Conservation (phyloP, 2,113 vertebrate species). For the Bambusicola thoracicus region DNA sequence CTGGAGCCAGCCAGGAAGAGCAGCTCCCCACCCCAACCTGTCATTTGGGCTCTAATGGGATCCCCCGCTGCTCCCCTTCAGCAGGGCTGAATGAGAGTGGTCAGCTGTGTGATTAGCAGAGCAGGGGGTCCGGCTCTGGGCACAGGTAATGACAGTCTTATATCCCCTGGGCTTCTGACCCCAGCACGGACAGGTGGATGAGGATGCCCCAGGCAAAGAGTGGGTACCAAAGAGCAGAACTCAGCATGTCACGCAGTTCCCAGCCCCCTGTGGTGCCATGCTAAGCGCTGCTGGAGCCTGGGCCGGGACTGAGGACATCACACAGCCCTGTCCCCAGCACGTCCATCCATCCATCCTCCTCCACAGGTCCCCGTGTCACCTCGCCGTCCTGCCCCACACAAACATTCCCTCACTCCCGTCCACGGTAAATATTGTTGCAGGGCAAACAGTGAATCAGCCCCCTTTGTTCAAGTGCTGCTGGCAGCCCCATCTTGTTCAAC, state of each 20-base stretch:
- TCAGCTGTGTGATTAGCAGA: constrained; percentile 2
- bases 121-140: constrained; percentile 39
- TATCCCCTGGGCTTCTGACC: neutral
- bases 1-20: neutral
- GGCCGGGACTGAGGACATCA: neutral
- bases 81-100: constrained; percentile 11
- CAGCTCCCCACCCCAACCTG: neutral
- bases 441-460: constrained; percentile 75
- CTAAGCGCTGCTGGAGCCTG: neutral
- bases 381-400: neutral
- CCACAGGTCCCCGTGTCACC: neutral
- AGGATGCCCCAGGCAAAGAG: neutral
- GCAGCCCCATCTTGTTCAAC: constrained; percentile 64
- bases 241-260: neutral
- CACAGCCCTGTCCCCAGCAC: accelerated
- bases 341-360: neutral
- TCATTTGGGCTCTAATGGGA: constrained; percentile 36
- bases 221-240: constrained; percentile 12
- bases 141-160: constrained; percentile 49
- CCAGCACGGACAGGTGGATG: neutral
- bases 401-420: constrained; percentile 66
- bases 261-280: neutral
- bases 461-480: constrained; percentile 60
- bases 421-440: constrained; percentile 71
- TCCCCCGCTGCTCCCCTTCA: constrained; percentile 34